phyloP scores from a whole-genome alignment of 1,140 invertebrate genomes.

The Euwallacea fornicatus region DNA sequence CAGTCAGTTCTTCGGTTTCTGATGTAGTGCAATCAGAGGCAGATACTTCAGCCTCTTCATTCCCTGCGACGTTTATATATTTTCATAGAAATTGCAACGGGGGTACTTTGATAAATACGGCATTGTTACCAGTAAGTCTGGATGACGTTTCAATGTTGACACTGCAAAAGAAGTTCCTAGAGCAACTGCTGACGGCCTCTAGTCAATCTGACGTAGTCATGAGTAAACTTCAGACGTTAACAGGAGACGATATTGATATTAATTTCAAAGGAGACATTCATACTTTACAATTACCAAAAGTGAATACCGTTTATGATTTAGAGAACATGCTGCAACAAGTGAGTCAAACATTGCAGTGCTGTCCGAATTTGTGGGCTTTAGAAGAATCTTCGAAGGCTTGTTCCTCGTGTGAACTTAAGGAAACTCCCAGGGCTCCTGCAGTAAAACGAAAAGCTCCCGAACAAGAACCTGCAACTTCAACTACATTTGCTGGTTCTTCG shows the following conservation, averaged over 20 bases:
- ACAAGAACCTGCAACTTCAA: conserved; percentile 66
- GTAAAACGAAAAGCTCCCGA: conserved; percentile 52
- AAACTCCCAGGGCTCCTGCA: conserved; percentile 42
- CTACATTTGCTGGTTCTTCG: conserved; percentile 56
- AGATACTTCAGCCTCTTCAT: conserved; percentile 56
- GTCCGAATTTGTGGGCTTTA: conserved; percentile 49
- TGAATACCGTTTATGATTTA: conserved; percentile 44
- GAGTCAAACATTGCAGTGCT: conserved; percentile 46
- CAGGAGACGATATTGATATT: conserved; percentile 51
- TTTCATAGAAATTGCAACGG: conserved; percentile 56
- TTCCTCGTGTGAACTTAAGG: conserved; percentile 43
- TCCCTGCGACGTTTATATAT: conserved; percentile 51
- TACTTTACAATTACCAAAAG: conserved; percentile 49
- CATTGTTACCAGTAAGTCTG: conserved; percentile 53
- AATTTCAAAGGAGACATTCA: conserved; percentile 46
- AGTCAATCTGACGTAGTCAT: conserved; percentile 49
- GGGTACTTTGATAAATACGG: conserved; percentile 55
- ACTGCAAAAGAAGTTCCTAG: conserved; percentile 52
- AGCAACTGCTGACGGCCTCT: conserved; percentile 44
- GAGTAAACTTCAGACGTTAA: conserved; percentile 44
- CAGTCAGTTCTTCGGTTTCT: conserved; percentile 40
- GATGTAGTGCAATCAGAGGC: conserved; percentile 51
- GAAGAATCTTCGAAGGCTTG: conserved; percentile 44
- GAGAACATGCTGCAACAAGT: conserved; percentile 46
- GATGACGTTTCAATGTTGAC: conserved; percentile 52